Conservation (phyloP, 2,888 invertebrate genomes). For the Lissonota sp. region DNA sequence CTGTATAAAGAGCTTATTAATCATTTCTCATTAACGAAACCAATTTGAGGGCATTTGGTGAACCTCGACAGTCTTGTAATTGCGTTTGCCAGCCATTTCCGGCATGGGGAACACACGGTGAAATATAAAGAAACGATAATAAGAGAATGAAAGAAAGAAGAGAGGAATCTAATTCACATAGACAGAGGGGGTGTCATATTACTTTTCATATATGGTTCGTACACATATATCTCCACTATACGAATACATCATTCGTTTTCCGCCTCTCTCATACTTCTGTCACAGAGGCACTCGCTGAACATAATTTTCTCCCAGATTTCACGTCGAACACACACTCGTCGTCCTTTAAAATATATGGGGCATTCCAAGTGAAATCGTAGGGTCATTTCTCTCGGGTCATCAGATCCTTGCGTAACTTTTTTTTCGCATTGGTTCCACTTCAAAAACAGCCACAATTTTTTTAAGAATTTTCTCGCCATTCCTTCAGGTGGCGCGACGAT, state of each 20-base stretch:
- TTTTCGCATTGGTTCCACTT: too few relatives aligned
- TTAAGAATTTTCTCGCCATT: too few relatives aligned
- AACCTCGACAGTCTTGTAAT: slow-evolving; percentile 47
- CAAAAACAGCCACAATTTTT: too few relatives aligned
- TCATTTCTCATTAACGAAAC: slow-evolving; percentile 73
- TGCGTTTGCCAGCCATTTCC: slow-evolving; percentile 52
- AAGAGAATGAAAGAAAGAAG: background rate
- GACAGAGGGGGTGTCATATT: slow-evolving; percentile 16
- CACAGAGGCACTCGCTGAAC: background rate
- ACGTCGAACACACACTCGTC: background rate
- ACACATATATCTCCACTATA: slow-evolving; percentile 1
- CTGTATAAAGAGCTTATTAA: slow-evolving; percentile 66
- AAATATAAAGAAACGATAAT: too few relatives aligned
- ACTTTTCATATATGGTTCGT: background rate
- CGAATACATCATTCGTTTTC: slow-evolving; percentile 24
- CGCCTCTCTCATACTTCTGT: slow-evolving; percentile 3
- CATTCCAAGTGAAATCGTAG: too few relatives aligned
- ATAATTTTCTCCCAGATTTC: slow-evolving; percentile 44
- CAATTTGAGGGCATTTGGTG: slow-evolving; percentile 63
- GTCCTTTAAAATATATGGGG: background rate
- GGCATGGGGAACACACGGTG: background rate
- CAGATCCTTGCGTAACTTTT: too few relatives aligned
- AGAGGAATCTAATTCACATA: slow-evolving; percentile 16
- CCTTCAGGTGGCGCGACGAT: too few relatives aligned
- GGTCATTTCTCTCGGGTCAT: too few relatives aligned